Base-by-base conservation (phyloP, 1,140 invertebrate genomes). In the Forficula auricularia region DNA sequence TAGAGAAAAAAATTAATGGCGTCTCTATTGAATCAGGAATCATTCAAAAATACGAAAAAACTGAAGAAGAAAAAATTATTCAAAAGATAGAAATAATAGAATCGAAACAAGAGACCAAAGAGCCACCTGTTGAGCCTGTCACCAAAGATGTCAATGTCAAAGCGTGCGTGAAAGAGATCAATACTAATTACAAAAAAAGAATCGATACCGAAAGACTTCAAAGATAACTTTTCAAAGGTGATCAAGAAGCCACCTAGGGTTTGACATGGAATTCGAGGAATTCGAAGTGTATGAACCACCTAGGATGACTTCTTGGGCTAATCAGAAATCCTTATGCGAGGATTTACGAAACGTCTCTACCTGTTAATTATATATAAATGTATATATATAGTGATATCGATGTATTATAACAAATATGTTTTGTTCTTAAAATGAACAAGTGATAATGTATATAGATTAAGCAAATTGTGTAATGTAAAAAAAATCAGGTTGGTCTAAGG, bases 221-320 rank as follows among this genome's bases (percentile, higher is more conserved):
- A 42, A 42, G 31, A 47, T 12, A 47, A 19, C 27, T 36, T 38
- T 40, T 20, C 13, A 9, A 27, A 15, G 18, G 13, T 12, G 27
- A 42, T 43, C 61, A 45, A 63, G 22, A 27, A 27, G 10, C 77
- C 51, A n/a, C n/a, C n/a, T n/a, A 75, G 76, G 6, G 10, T 27
- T 27, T 27, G 80, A 83, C 48, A 84, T 84, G 71, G 78, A 82
- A 51, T 84, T 84, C 46, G 80, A 84, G 58, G 75, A 79, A 46
- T 84, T 82, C 48, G 78, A 83, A 62, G 72, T 84, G 32, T 59
- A 73, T 50, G 71, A 73, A 53, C 57, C 60, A 22, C 61, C 60
- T 50, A 64, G 62, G 44, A 27, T 27, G 22, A 27, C 22, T 6
- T 27, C 22, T 27, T 27, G 22, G 22, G 22, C 22, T 10, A 27